phyloP scores from a whole-genome alignment of 2,797 vertebrate species.

The Cryptoprocta ferox region DNA sequence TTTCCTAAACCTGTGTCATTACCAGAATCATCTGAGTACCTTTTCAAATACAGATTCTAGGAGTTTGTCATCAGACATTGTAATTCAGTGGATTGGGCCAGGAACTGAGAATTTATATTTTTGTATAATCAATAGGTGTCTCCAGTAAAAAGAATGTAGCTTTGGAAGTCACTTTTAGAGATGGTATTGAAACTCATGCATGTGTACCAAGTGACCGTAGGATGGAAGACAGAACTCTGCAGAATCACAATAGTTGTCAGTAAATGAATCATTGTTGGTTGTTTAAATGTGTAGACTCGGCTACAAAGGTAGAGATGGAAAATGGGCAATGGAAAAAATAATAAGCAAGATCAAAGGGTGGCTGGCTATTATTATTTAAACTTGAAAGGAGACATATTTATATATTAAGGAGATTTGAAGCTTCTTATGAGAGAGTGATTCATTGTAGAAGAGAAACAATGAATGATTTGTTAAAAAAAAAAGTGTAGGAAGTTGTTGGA shows the following conservation, averaged over 20 bases:
- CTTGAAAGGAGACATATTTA: not conserved
- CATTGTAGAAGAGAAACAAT: not conserved
- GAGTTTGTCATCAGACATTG: not conserved
- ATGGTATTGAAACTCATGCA: not conserved
- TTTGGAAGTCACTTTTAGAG: not conserved
- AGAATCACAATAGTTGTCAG: not conserved
- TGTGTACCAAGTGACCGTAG: not conserved
- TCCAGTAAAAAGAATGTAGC: not conserved
- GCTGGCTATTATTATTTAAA: not conserved
- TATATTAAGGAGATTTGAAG: not conserved
- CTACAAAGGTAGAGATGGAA: not conserved
- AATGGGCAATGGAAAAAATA: not conserved
- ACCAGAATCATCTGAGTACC: not conserved
- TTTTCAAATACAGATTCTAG: not conserved
- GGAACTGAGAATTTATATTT: not conserved
- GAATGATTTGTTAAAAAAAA: not conserved
- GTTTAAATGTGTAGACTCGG: not conserved
- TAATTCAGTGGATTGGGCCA: not conserved
- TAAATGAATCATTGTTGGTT: not conserved
- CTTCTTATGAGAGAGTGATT: not conserved
- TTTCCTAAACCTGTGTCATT: not conserved
- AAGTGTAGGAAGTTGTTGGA: not conserved
- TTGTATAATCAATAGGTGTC: not conserved
- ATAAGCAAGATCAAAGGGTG: not conserved
- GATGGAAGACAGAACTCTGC: not conserved